Conservation (phyloP, 92 coral and sea anemone genomes). For the Phenganax stokvisi region DNA sequence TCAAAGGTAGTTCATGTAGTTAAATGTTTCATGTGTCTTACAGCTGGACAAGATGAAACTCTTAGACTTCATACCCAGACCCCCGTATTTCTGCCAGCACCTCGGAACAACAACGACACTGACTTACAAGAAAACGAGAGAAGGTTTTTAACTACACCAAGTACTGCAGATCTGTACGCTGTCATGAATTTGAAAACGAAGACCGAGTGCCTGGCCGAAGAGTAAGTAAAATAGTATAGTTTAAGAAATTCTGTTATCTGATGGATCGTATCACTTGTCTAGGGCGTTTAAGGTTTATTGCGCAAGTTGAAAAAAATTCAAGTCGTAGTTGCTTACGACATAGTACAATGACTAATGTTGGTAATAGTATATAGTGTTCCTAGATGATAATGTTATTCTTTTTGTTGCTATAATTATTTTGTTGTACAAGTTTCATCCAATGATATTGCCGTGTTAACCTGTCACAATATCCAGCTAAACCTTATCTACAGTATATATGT, state of each 20-base stretch:
- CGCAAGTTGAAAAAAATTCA: not conserved
- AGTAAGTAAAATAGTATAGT: slow-evolving; percentile 31
- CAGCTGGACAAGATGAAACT: slow-evolving; percentile 66
- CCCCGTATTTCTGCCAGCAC: slow-evolving; percentile 85
- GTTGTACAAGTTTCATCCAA: not conserved
- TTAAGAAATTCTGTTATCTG: no score
- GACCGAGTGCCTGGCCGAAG: slow-evolving; percentile 45
- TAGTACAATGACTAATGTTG: not conserved
- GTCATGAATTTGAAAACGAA: slow-evolving; percentile 65
- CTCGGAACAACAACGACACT: slow-evolving; percentile 38
- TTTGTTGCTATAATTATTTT: not conserved
- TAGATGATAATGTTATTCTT: not conserved
- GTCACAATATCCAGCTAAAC: no score
- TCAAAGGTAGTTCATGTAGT: no score
- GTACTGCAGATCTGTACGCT: slow-evolving; percentile 76
- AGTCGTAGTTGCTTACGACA: not conserved
- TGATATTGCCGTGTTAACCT: no score
- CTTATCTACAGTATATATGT: no score
- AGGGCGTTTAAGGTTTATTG: no score
- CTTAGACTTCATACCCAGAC: slow-evolving; percentile 61
- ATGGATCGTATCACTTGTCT: no score
- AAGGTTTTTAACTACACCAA: slow-evolving; percentile 67
- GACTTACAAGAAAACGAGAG: slow-evolving; percentile 55
- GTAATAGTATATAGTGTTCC: not conserved
- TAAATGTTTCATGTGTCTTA: not conserved